Evolutionary conservation across 2,113 vertebrate species (phyloP).

Genomic region (Strigops habroptila): DNA sequence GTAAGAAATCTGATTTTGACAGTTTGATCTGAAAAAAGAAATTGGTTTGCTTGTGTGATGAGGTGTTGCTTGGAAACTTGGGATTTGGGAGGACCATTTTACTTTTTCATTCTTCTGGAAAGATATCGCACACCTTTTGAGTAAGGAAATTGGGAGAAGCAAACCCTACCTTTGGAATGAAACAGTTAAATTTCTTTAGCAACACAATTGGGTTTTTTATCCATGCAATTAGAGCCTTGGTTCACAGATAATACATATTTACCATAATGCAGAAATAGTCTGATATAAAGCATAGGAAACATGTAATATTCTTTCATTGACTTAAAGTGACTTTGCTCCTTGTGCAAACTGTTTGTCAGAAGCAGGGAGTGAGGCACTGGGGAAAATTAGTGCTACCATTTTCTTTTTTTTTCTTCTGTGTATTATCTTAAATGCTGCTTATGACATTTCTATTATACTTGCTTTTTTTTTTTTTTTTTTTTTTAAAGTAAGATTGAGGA

Average conservation of each 20-base stretch:
- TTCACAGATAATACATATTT: not conserved
- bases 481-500: not conserved
- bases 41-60: not conserved
- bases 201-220: not conserved
- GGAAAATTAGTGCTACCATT: accelerated
- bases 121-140: not conserved
- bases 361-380: not conserved
- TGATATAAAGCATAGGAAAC: not conserved
- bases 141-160: not conserved
- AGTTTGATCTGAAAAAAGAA: not conserved
- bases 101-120: not conserved
- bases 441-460: not conserved
- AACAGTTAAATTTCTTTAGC: not conserved
- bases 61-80: not conserved
- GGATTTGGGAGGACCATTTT: not conserved
- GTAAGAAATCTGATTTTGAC: not conserved
- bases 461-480: not conserved
- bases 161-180: not conserved
- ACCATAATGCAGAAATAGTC: not conserved
- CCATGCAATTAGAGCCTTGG: not conserved
- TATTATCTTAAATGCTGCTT: not conserved
- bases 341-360: not conserved
- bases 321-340: not conserved
- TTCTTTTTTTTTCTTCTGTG: not conserved
- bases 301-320: not conserved